Base-by-base conservation (phyloP, 2,888 invertebrate species). In the Cremastinae sp. region DNA sequence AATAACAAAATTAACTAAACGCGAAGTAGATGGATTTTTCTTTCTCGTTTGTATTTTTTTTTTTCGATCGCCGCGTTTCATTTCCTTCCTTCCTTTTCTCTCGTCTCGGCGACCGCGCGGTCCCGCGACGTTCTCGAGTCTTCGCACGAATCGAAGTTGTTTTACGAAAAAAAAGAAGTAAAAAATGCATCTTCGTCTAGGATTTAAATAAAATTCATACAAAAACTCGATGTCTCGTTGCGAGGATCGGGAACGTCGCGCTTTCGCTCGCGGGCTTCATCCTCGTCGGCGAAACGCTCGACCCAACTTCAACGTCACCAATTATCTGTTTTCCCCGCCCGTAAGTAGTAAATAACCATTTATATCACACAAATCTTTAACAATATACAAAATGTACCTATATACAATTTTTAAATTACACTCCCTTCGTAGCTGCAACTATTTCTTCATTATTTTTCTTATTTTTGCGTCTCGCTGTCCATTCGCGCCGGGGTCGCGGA, bases 291-390 rank as follows among this genome's bases (percentile, higher is more conserved):
- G 68, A 45, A 75, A 65, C 66, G 49, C 22, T 53, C 49, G 54
- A 61, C 61, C 66, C 65, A 10, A 10, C 68, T 34, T 62, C 56
- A 51, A 38, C 65, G 12, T 54, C 49, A 28, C 72, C 61, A 68
- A 72, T 68, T 66, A 61, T 73, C 51, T 51, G 14, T 20, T 51
- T 53, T 66, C 58, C 62, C 65, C 70, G 65, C 77, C 75, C 71
- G 74, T 81, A 80, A 83, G 79, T 82, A 87, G 87, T 88, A 88
- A 88, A 88, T 89, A 89, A 89, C 86, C 88, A 88, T 89, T 89
- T 88, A 88, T 89, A 89, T 89, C 89, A 89, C 89, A 89, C 89
- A 89, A 89, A 89, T 88, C 89, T 89, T 89, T 89, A 89, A 89
- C 89, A 89, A 89, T 89, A 89, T 89, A 89, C 89, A 89, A 89